Percentiles rank a stretch among this genome's conserved stretches.
These are phyloP conservation scores for Macrotis lagotis DNA, from an alignment of 2,113 vertebrate species.

Conservation along the genomic window DNA sequence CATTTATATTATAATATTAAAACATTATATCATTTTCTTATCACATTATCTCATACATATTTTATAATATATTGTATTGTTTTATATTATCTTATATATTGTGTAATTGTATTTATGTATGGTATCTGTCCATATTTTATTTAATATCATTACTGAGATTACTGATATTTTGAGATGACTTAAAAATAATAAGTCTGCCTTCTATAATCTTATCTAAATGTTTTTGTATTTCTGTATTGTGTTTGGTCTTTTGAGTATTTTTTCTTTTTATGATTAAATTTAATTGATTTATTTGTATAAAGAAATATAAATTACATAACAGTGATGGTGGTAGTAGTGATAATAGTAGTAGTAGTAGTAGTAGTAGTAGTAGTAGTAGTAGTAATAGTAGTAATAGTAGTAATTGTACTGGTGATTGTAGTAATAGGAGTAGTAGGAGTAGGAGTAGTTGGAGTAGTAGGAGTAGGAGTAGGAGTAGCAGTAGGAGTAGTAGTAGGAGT, in stretches of 20 bases:
- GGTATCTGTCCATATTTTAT: background rate
- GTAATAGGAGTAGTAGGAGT: no score
- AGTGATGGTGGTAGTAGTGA: background rate
- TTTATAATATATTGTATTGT: background rate
- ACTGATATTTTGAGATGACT: background rate
- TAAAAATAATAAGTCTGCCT: background rate
- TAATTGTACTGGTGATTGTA: no score
- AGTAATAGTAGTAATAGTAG: no score
- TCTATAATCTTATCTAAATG: background rate
- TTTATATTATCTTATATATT: background rate
- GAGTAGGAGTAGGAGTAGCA: no score
- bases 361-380: background rate
- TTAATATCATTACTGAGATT: background rate
- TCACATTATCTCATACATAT: background rate
- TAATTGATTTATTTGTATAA: background rate
- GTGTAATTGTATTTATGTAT: background rate
- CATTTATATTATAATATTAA: background rate
- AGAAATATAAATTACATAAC: background rate
- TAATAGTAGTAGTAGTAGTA: background rate
- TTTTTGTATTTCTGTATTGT: background rate
- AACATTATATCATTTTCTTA: background rate
- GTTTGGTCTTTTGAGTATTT: background rate
- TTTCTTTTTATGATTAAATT: background rate
- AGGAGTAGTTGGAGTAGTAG: no score
- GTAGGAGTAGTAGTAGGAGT: no score